phyloP scores from a whole-genome alignment of 2,888 invertebrate genomes.

The Thumatha senex region DNA sequence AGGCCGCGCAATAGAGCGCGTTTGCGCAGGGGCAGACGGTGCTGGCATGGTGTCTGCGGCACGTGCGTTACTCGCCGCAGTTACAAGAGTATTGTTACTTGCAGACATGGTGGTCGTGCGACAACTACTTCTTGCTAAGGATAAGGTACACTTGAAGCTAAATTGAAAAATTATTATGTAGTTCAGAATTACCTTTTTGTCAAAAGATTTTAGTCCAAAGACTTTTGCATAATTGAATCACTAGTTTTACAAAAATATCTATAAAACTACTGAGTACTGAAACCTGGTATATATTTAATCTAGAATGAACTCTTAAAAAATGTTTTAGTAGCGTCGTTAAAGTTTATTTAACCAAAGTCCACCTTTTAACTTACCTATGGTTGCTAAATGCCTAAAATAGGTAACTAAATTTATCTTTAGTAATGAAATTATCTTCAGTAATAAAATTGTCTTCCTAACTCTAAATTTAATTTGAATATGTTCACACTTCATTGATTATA shows the following conservation, averaged over 20 bases:
- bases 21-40: constrained; percentile 91
- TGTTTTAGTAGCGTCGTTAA: neutral
- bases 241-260: too few species aligned
- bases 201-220: too few species aligned
- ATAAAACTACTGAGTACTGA: too few species aligned
- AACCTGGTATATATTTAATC: too few species aligned
- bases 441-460: neutral
- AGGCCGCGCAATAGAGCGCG: constrained; percentile 96
- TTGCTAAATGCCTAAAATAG: neutral
- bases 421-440: too few species aligned
- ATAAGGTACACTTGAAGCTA: constrained; percentile 88
- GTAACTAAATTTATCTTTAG: too few species aligned
- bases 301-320: too few species aligned
- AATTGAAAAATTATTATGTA: too few species aligned
- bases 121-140: constrained; percentile 96
- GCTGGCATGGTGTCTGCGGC: constrained; percentile 95
- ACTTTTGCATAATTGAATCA: too few species aligned
- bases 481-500: neutral
- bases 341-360: neutral
- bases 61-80: constrained; percentile 95
- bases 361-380: neutral
- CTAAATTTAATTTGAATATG: neutral
- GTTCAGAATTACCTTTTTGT: too few species aligned
- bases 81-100: constrained; percentile 96
- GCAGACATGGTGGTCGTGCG: constrained; percentile 99